Evolutionary conservation across 2,797 vertebrate species (phyloP), one percentile per base, ranked within the genome.

Genomic region (Arnoldichthys spilopterus): DNA sequence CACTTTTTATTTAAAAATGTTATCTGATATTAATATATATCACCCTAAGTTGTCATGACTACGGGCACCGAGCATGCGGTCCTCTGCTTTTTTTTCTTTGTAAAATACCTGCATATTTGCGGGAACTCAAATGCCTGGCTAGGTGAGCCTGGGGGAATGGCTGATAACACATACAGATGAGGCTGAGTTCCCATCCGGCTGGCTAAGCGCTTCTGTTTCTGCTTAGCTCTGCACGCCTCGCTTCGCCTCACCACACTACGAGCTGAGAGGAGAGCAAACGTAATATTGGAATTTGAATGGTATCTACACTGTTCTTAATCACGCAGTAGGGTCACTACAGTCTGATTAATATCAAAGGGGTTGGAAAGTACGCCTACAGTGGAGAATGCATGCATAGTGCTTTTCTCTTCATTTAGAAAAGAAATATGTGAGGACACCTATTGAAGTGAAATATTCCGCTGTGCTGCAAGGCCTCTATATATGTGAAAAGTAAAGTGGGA

Each of bases 161-260:
- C 83, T 88, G 91, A 91, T 91, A 93, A 91, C 92, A 91, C 88
- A 89, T 92, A 92, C 89, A 92, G 91, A 94, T 93, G 93, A 94
- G 90, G 81, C 89, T 83, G 82, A 84, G 88, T 85, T 88, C 86
- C 85, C 87, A 91, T 92, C 90, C 62, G 89, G 90, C 93, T 92
- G 89, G 90, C 91, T 93, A 94, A 94, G 92, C 93, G 91, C 84
- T 92, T 92, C 90, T 91, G 63, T 92, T 93, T 93, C 87, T 93
- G 92, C 93, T 93, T 92, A 92, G 88, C 89, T 89, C 72, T 84
- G 91, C 91, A 88, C 72, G 22, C 54, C 47, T 15, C 24, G 82
- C 61, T 71, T 87, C 79, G 81, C 61, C 73, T 87, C 80, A 77
- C 80, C 37, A 2, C 82, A 76, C 56, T 49, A 76, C 68, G 70